Percentiles rank a stretch among this genome's conserved stretches.
These are phyloP conservation scores for Microtus richardsoni DNA, from an alignment of 2,113 vertebrate genomes.

Conservation along the genomic window DNA sequence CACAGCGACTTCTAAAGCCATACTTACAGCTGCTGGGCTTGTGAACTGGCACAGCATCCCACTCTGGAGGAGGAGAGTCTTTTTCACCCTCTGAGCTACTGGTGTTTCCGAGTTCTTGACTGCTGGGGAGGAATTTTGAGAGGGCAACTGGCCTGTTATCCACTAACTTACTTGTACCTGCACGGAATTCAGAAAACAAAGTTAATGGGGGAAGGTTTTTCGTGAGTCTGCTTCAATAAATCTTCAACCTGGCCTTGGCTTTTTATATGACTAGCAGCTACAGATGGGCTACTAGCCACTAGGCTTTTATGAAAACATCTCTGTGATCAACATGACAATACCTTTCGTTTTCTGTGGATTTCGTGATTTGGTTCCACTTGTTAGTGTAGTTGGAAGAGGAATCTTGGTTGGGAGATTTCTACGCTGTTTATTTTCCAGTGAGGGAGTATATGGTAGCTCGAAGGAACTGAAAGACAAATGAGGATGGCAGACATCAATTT, in stretches of 20 bases:
- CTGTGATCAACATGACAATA: conserved; percentile 69
- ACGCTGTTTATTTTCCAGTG: conserved; percentile 94
- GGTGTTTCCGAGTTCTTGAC: conserved; percentile 94
- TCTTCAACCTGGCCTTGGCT: background rate
- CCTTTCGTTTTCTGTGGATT: conserved; percentile 90
- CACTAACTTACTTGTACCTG: conserved; percentile 89
- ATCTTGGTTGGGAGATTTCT: conserved; percentile 93
- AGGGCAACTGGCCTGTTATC: conserved; percentile 91
- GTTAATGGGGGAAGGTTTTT: background rate
- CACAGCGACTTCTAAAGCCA: background rate
- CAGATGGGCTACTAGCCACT: background rate
- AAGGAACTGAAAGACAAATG: conserved; percentile 89
- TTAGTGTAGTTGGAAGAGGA: conserved; percentile 84
- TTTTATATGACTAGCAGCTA: background rate
- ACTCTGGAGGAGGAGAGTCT: conserved; percentile 95
- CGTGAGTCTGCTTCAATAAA: background rate
- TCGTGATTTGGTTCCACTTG: conserved; percentile 87
- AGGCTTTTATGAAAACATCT: background rate
- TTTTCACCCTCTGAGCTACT: conserved; percentile 99
- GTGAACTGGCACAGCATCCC: conserved; percentile 93
- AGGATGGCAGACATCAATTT: background rate
- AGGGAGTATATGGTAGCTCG: conserved; percentile 93
- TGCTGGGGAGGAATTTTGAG: conserved; percentile 90
- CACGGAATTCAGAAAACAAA: conserved; percentile 60
- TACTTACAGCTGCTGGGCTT: conserved; percentile 93